Base-by-base conservation (phyloP, 2,113 vertebrate genomes). In the Atlantisia rogersi region DNA sequence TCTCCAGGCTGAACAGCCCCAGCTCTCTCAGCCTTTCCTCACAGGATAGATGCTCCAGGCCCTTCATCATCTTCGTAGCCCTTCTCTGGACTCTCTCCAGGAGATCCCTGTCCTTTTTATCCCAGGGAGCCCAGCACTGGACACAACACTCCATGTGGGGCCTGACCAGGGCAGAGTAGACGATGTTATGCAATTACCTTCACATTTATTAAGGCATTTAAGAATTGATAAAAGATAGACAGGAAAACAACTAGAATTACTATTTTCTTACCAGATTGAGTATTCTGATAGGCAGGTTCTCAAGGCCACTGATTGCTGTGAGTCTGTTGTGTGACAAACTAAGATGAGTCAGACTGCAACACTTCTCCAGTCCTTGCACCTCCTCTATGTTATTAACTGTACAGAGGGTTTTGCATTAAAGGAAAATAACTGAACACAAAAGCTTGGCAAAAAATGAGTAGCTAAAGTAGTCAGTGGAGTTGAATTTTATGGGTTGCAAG, bases 271-370 rank as follows among this genome's bases (percentile, higher is more conserved):
- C 99, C 97, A 99, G 96, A 48, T 97, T 96, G 75, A 99, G 98
- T 21, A 96, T 73, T 94, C 82, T 98, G 93, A 99, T 97, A 12
- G 98, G 99, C 21, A 99, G 87, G 8, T 91, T 53, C 31, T 95
- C 89, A 85, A 99, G 96, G 50, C 98, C 98, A 3, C 44, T 60
- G 85, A 99, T 97, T 32, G 71, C 64, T 1, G 19, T 42, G 94
- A 99, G 98, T 88, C 82, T 98, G 98, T 99, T 99, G 92, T 98
- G 95, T 8, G 98, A 98, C 97, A 99, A 65, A 59, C 98, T 99
- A 35, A 99, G 98, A 40, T 98, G 95, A 46, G 59, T 97, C 58
- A 99, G 98, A 37, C 90, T 98, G 67, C 20, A 87, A 80, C 99
- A 99, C 3, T 97, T 88, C 91, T 98, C 97, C 42, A 99, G 96